A percentile compares a stretch with the other conserved stretches of the same genome.
Evolutionary conservation across 2,797 vertebrate species (phyloP).

Genomic region (Spondyliosoma cantharus): DNA sequence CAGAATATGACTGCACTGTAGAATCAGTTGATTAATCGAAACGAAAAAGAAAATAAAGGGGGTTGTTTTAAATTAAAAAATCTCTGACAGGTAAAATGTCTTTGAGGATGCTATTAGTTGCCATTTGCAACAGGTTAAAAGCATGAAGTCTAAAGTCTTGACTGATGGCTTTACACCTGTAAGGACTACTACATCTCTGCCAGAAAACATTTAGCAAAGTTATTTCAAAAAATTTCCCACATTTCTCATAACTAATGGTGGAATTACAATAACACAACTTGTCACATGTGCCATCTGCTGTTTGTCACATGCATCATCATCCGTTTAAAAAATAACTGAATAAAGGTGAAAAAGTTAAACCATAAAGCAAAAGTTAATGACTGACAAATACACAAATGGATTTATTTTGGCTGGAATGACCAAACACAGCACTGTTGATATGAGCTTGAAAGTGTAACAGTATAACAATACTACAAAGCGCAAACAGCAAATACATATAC

Average conservation of each 20-base stretch:
- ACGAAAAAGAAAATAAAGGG: too few relatives aligned
- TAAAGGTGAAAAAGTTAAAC: conserved; percentile 9
- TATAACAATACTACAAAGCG: conserved; percentile 48
- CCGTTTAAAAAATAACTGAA: not conserved
- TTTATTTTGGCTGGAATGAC: conserved; percentile 73
- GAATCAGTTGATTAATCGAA: too few relatives aligned
- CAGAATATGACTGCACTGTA: too few relatives aligned
- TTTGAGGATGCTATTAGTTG: not conserved
- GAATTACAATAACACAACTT: not conserved
- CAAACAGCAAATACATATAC: conserved; percentile 57
- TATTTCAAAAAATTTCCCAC: not conserved
- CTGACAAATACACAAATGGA: conserved; percentile 57
- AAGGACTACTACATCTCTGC: not conserved
- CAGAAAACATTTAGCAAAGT: not conserved
- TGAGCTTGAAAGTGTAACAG: conserved; percentile 52
- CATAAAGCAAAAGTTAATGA: conserved; percentile 40
- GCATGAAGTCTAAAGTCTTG: not conserved
- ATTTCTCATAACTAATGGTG: not conserved
- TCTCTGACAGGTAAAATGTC: not conserved
- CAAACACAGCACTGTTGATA: conserved; percentile 58
- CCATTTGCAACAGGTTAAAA: not conserved
- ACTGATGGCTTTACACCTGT: not conserved
- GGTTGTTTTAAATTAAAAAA: too few relatives aligned
- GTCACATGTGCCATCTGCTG: too few relatives aligned
- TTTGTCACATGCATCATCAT: not conserved